Evolutionary conservation across 2,888 invertebrate species (phyloP).

Genomic region (Pyrgus malvae): DNA sequence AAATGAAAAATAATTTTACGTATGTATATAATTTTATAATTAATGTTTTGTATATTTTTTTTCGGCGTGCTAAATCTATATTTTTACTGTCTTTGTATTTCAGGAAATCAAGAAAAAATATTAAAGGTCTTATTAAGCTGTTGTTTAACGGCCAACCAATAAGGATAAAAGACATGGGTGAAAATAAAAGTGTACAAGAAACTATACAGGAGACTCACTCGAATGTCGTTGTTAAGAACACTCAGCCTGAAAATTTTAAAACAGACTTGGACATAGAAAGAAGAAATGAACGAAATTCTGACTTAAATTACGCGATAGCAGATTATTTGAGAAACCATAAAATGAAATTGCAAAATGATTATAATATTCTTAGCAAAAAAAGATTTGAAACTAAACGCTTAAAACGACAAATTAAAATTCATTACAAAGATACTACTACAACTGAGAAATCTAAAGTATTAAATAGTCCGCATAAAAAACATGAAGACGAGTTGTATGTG

Average conservation of each 20-base stretch:
- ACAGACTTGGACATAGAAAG: constrained; percentile 17
- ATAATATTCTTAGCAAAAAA: not conserved
- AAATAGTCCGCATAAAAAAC: constrained; percentile 36
- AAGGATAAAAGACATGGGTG: constrained; percentile 42
- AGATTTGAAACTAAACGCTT: constrained; percentile 41
- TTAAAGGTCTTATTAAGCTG: constrained; percentile 55
- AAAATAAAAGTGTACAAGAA: constrained; percentile 16
- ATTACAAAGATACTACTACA: constrained; percentile 39
- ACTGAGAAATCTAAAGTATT: constrained; percentile 34
- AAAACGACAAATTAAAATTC: constrained; percentile 60
- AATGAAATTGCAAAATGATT: not conserved
- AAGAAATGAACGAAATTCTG: constrained; percentile 6
- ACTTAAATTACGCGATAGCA: constrained; percentile 6
- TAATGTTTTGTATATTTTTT: not conserved
- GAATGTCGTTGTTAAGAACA: constrained; percentile 3
- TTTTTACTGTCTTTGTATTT: constrained; percentile 31
- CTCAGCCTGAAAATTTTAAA: not conserved
- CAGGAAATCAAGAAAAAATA: constrained; percentile 47
- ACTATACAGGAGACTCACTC: not conserved
- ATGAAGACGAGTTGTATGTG: constrained; percentile 65
- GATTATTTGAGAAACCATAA: constrained; percentile 11
- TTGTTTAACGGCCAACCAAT: constrained; percentile 60
- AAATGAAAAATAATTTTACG: constrained; percentile 35
- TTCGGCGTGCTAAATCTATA: not conserved
- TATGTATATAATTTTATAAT: constrained; percentile 39